Percentiles rank a stretch among this genome's conserved stretches.
Conservation (phyloP, 2,888 invertebrate species). For the Archaeoteleia sp. region DNA sequence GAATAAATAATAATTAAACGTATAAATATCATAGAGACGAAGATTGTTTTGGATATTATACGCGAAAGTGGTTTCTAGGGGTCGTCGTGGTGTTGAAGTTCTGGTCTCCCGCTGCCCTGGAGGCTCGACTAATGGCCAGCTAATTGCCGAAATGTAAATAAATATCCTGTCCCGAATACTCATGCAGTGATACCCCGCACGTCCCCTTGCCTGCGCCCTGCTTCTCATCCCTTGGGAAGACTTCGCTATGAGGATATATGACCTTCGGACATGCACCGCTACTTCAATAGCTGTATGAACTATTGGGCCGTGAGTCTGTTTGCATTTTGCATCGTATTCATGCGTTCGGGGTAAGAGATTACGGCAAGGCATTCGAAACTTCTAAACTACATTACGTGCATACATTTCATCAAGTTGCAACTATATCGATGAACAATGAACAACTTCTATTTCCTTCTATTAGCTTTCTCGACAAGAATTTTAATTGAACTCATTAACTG, state of each 20-base stretch:
- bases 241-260: slow-evolving; percentile 71
- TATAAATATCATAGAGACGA: slow-evolving; percentile 18
- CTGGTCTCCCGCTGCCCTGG: slow-evolving; percentile 49
- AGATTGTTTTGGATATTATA: slow-evolving; percentile 53
- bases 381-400: slow-evolving; percentile 9
- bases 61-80: slow-evolving; percentile 47
- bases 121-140: slow-evolving; percentile 70
- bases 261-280: slow-evolving; percentile 70
- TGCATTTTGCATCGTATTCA: slow-evolving; percentile 21
- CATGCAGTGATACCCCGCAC: slow-evolving; percentile 55
- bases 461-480: too few species aligned
- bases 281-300: slow-evolving; percentile 61
- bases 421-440: not conserved
- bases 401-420: slow-evolving; percentile 5
- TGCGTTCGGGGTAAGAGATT: slow-evolving; percentile 10
- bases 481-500: too few species aligned
- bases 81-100: slow-evolving; percentile 37
- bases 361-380: slow-evolving; percentile 10
- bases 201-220: slow-evolving; percentile 28
- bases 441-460: too few species aligned
- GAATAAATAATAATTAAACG: slow-evolving; percentile 21
- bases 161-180: slow-evolving; percentile 69
- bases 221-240: slow-evolving; percentile 58
- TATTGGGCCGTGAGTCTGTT: slow-evolving; percentile 32
- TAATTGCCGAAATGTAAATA: slow-evolving; percentile 74